These are phyloP conservation scores for Eudemis profundana DNA, from an alignment of 2,888 invertebrate genomes.

Conservation along the genomic window DNA sequence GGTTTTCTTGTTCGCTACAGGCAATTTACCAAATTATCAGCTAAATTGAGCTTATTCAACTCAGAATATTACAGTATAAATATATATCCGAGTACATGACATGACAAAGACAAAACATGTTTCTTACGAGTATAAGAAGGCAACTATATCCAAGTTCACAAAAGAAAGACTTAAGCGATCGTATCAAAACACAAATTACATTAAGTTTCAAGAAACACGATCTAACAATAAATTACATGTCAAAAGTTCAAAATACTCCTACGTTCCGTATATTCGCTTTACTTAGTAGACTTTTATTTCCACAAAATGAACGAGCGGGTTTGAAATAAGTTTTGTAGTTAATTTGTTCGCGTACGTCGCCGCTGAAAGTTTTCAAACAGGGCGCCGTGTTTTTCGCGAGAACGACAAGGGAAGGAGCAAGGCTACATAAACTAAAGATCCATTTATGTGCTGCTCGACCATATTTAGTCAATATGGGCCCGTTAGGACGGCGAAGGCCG, in stretches of 20 bases:
- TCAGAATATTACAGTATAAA: too few relatives aligned
- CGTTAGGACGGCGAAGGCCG: conserved; percentile 50
- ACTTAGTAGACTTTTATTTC: conserved; percentile 54
- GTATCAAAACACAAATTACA: conserved; percentile 30
- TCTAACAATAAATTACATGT: conserved; percentile 59
- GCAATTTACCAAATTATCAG: too few relatives aligned
- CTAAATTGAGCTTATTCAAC: too few relatives aligned
- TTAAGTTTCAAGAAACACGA: conserved; percentile 50
- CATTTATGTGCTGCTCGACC: conserved; percentile 53
- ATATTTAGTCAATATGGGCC: conserved; percentile 56
- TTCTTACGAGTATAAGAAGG: neutral
- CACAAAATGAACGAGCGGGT: conserved; percentile 52
- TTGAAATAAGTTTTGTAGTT: conserved; percentile 54
- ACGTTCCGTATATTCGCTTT: conserved; percentile 53
- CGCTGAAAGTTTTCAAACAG: conserved; percentile 46
- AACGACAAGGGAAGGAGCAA: conserved; percentile 44
- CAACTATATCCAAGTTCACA: neutral
- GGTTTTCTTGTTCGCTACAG: too few relatives aligned
- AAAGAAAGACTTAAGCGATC: neutral
- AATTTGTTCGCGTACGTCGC: conserved; percentile 49
- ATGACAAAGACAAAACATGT: neutral
- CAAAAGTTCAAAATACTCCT: conserved; percentile 56
- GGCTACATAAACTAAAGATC: conserved; percentile 47
- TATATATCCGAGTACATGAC: neutral
- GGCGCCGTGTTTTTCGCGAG: conserved; percentile 41